phyloP scores from a whole-genome alignment of 2,113 vertebrate genomes.

The Casuarius casuarius region DNA sequence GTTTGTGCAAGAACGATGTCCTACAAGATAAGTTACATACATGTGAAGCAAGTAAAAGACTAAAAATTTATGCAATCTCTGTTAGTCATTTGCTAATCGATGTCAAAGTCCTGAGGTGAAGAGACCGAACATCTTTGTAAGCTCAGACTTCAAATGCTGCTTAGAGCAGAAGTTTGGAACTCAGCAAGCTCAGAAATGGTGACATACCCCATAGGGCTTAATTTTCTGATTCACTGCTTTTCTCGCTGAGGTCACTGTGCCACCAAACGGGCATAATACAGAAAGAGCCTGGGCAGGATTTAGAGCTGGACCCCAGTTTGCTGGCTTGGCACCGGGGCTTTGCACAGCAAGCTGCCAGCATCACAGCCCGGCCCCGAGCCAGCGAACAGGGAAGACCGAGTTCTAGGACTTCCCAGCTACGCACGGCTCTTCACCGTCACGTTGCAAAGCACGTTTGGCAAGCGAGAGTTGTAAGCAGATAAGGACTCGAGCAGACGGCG shows the following conservation, averaged over 20 bases:
- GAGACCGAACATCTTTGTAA: background rate
- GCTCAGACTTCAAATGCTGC: background rate
- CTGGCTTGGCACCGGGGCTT: background rate
- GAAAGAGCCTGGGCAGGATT: background rate
- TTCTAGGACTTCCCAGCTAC: background rate
- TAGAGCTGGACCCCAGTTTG: background rate
- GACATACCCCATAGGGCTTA: background rate
- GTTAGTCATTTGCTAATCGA: background rate
- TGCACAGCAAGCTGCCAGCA: background rate
- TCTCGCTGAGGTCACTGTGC: background rate
- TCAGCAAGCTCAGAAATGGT: background rate
- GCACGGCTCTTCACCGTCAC: background rate
- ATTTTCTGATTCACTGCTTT: background rate
- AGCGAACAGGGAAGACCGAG: background rate
- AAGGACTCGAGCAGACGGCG: background rate
- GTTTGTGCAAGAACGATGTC: background rate
- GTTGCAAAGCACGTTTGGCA: background rate
- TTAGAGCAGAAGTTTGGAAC: background rate
- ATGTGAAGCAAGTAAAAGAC: background rate
- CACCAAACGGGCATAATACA: background rate
- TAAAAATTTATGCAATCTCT: background rate
- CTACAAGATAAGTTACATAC: background rate
- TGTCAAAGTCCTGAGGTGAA: background rate
- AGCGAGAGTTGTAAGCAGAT: background rate
- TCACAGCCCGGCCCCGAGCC: accelerated